phyloP scores from a whole-genome alignment of 2,888 invertebrate species.

The Chrysopilus asiliformis region DNA sequence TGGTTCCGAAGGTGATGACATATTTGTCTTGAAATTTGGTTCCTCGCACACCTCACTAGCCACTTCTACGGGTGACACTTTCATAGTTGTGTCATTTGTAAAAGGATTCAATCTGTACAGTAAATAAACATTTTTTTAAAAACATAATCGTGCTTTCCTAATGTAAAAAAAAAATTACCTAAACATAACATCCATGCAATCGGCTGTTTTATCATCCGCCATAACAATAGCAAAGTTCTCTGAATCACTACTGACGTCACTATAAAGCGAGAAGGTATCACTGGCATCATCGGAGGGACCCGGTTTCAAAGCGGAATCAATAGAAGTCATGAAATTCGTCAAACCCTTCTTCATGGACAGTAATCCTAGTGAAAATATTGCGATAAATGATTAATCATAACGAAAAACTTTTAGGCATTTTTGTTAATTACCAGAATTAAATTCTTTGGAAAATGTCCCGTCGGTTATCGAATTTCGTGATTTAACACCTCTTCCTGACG shows the following conservation, averaged over 20 bases:
- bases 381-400: constrained; percentile 1
- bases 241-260: constrained; percentile 79
- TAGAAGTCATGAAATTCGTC: constrained; percentile 66
- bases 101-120: constrained; percentile 35
- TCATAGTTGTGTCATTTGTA: constrained; percentile 38
- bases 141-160: too few relatives aligned
- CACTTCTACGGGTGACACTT: constrained; percentile 49
- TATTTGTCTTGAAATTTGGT: constrained; percentile 41
- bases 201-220: constrained; percentile 48
- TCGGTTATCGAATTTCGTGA: constrained; percentile 24
- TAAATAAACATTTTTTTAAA: not conserved
- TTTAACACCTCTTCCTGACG: constrained; percentile 22
- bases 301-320: constrained; percentile 65
- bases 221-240: constrained; percentile 69
- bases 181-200: constrained; percentile 59
- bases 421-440: constrained; percentile 37
- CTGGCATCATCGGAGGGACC: constrained; percentile 60
- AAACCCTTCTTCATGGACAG: constrained; percentile 74
- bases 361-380: too few relatives aligned
- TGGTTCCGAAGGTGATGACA: constrained; percentile 71
- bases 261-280: constrained; percentile 60
- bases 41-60: constrained; percentile 76
- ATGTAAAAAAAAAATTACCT: constrained; percentile 27
- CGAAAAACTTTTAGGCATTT: not conserved
- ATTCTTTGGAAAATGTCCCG: constrained; percentile 36